Conservation (phyloP, 2,888 invertebrate genomes). For the Furcula furcula region DNA sequence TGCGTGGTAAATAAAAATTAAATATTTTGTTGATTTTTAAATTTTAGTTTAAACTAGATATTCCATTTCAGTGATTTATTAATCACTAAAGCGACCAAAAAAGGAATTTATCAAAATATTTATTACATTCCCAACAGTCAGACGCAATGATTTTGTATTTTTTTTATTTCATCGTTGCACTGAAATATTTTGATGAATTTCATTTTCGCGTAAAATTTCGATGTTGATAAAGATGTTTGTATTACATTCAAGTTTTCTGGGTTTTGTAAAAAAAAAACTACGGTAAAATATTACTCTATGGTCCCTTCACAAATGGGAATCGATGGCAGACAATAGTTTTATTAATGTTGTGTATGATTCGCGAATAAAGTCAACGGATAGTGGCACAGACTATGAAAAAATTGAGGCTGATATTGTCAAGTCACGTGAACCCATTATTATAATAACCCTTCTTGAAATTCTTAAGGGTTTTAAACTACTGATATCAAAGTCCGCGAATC, state of each 20-base stretch:
- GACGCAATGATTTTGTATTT: too few species aligned
- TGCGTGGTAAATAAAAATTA: too few species aligned
- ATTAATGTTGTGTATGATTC: not conserved
- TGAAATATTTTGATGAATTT: not conserved
- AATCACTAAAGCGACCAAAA: too few species aligned
- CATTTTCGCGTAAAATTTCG: not conserved
- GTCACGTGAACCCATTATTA: too few species aligned
- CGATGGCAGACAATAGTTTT: not conserved
- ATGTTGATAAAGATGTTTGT: not conserved
- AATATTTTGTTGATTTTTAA: too few species aligned
- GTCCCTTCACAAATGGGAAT: constrained; percentile 8
- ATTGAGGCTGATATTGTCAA: not conserved
- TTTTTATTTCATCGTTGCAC: not conserved
- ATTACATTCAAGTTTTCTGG: not conserved
- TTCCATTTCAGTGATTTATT: too few species aligned
- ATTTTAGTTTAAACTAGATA: too few species aligned
- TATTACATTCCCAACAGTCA: too few species aligned
- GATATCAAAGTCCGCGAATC: not conserved
- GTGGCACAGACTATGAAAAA: too few species aligned
- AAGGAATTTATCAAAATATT: too few species aligned
- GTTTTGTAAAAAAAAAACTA: constrained; percentile 3
- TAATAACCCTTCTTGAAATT: too few species aligned
- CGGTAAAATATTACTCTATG: constrained; percentile 8
- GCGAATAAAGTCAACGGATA: not conserved
- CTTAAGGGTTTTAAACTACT: too few species aligned